These are phyloP conservation scores for Eudiplozoon nipponicum DNA, from an alignment of 2,888 invertebrate species.

Conservation along the genomic window DNA sequence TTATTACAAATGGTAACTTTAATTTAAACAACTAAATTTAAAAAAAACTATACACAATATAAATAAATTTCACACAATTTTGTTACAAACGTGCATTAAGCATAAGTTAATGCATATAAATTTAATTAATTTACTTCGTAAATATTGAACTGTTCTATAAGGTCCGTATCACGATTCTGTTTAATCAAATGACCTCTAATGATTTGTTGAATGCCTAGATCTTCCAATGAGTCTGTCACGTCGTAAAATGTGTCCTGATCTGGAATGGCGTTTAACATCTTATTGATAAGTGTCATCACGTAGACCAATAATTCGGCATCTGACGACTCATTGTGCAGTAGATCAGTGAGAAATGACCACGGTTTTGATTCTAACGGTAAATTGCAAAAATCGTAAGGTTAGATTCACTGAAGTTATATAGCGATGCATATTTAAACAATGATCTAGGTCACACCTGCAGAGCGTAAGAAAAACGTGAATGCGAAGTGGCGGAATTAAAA, in stretches of 20 bases:
- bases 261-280: constrained; percentile 50
- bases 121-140: constrained; percentile 35
- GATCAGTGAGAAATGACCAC: constrained; percentile 47
- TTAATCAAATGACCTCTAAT: constrained; percentile 30
- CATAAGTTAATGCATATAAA: neutral
- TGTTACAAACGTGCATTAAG: no score
- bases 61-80: no score
- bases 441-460: no score
- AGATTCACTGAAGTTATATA: no score
- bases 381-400: no score
- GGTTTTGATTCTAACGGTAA: constrained; percentile 33
- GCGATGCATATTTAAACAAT: no score
- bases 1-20: no score
- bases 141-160: constrained; percentile 62
- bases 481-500: no score
- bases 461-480: no score
- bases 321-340: constrained; percentile 56
- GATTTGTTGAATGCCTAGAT: constrained; percentile 34
- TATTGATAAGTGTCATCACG: constrained; percentile 74
- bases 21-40: no score
- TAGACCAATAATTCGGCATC: constrained; percentile 77
- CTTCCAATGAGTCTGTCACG: constrained; percentile 69
- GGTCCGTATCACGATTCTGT: constrained; percentile 61
- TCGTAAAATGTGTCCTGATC: constrained; percentile 88
- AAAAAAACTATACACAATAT: no score